These are phyloP conservation scores for Iguana delicatissima DNA, from an alignment of 2,797 vertebrate genomes.

Conservation along the genomic window DNA sequence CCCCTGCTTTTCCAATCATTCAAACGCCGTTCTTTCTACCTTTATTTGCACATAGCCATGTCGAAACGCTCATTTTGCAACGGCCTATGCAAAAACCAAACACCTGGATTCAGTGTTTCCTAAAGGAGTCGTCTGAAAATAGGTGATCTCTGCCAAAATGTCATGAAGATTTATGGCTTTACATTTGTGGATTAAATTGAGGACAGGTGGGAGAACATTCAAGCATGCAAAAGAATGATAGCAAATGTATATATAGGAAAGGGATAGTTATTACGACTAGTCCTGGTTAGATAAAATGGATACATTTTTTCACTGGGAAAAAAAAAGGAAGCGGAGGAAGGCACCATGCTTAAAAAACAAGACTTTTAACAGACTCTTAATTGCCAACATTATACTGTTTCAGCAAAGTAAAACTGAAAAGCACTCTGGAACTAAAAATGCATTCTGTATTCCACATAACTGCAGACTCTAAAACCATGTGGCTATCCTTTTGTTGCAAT, in stretches of 20 bases:
- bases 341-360: slow-evolving; percentile 63
- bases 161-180: slow-evolving; percentile 85
- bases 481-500: rapidly evolving
- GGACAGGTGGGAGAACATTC: slow-evolving; percentile 85
- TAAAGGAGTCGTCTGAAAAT: slow-evolving; percentile 83
- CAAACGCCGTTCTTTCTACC: slow-evolving; percentile 56
- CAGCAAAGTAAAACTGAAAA: slow-evolving; percentile 61
- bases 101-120: slow-evolving; percentile 85
- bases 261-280: slow-evolving; percentile 72
- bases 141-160: slow-evolving; percentile 83
- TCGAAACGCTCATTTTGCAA: slow-evolving; percentile 81
- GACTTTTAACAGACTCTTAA: slow-evolving; percentile 74
- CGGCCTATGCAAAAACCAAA: slow-evolving; percentile 80
- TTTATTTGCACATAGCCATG: slow-evolving; percentile 62
- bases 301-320: slow-evolving; percentile 52
- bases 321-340: slow-evolving; percentile 34
- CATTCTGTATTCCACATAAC: not conserved
- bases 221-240: slow-evolving; percentile 80
- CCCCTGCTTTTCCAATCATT: slow-evolving; percentile 66
- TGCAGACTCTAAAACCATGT: not conserved
- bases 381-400: slow-evolving; percentile 69
- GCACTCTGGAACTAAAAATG: slow-evolving; percentile 55
- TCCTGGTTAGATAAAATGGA: slow-evolving; percentile 76
- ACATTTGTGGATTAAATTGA: slow-evolving; percentile 84
- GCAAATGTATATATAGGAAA: slow-evolving; percentile 75